Base-by-base conservation (phyloP, 2,113 vertebrate genomes). In the Emberiza fucata region DNA sequence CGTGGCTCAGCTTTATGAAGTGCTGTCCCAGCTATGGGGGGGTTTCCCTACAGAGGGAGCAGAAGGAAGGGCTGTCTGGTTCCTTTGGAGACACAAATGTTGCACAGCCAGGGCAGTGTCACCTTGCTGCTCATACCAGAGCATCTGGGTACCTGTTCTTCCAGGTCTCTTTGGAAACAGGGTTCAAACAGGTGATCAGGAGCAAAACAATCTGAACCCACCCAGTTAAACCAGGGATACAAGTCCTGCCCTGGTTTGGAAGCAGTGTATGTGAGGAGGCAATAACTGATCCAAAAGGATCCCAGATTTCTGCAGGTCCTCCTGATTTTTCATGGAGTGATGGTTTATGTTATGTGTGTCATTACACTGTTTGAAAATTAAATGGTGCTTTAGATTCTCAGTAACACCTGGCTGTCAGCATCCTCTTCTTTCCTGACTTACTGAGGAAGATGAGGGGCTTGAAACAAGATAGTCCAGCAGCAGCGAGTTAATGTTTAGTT, bases 401-500 rank as follows among this genome's bases (percentile, higher is more conserved):
- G 29, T 8, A 50, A 28, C 33, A 12, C 53, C 29, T 50, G 48
- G 15, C 9, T 11, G 12, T 48, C 56, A 35, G 39, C 54, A 64
- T n/a, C 11, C 2, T 40, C 50, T 35, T 59, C 35, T 51, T 63
- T 54, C 44, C 35, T 54, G 54, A 5, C 21, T 35, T 19, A 16
- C 5, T 12, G 24, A 40, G 37, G 18, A 28, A 20, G 18, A 56
- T 45, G 40, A 17, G n/a, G 8, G 13, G 5, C 65, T 75, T 72
- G 28, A 54, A 59, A 14, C 63, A 22, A 59, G 39, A 39, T 1
- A 69, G 47, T 22, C 22, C 44, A 50, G 44, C 33, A 69, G 81
- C 80, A 54, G 24, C 1, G 6, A 57, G 89, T 88, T 94, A 92
- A 90, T 92, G 47, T 90, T 96, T 88, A 85, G 20, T 79, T 81